These are phyloP conservation scores for Perdita meconis DNA, from an alignment of 2,888 invertebrate genomes.

Conservation along the genomic window DNA sequence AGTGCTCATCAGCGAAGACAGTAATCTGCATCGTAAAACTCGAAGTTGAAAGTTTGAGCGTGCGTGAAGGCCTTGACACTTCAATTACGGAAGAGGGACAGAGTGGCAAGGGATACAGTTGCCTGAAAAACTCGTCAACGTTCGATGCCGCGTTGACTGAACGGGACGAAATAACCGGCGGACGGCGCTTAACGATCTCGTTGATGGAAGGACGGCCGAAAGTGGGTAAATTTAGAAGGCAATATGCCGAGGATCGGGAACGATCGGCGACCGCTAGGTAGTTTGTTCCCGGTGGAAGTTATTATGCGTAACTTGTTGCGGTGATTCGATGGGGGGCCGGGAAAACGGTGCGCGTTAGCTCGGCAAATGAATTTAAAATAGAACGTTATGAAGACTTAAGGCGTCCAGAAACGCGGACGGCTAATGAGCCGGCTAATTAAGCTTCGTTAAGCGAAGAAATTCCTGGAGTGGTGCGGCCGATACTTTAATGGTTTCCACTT, in stretches of 20 bases:
- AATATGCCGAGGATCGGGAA: slow-evolving; percentile 7
- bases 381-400: slow-evolving; percentile 42
- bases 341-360: slow-evolving; percentile 16
- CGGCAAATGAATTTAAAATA: slow-evolving; percentile 59
- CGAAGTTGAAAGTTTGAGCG: too few relatives aligned
- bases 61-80: too few relatives aligned
- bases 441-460: slow-evolving; percentile 65
- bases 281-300: slow-evolving; percentile 15
- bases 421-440: slow-evolving; percentile 72
- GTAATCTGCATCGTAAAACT: too few relatives aligned
- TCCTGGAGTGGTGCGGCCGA: slow-evolving; percentile 54
- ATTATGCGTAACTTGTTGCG: slow-evolving; percentile 29
- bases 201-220: slow-evolving; percentile 5
- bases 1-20: too few relatives aligned
- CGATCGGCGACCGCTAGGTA: slow-evolving; percentile 3
- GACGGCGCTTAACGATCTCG: slow-evolving; percentile 32
- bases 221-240: slow-evolving; percentile 32
- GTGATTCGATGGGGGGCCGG: slow-evolving; percentile 2
- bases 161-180: background rate
- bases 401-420: slow-evolving; percentile 51
- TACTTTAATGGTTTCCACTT: slow-evolving; percentile 59
- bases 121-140: background rate
- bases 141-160: background rate
- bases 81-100: too few relatives aligned
- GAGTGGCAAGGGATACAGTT: too few relatives aligned